Percentiles rank a stretch among this genome's conserved stretches.
phyloP scores from a whole-genome alignment of 2,797 vertebrate genomes.

The Semaprochilodus insignis region DNA sequence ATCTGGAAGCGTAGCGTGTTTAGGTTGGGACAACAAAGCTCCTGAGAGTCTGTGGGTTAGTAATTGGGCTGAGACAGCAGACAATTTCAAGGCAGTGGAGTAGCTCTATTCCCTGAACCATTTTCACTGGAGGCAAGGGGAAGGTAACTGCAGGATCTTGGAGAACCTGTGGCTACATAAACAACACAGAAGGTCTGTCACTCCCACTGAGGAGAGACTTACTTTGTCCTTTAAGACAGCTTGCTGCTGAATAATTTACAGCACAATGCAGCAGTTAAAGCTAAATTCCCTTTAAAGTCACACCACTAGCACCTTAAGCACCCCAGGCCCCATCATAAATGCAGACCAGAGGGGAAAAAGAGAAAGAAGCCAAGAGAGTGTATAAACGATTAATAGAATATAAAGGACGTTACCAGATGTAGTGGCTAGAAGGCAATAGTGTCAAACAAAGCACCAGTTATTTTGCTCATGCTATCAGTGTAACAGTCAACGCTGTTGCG shows the following conservation, averaged over 20 bases:
- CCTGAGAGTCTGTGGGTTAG: conserved; percentile 31
- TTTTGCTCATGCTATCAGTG: conserved; percentile 3
- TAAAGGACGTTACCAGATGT: neutral
- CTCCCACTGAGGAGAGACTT: conserved; percentile 66
- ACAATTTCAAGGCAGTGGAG: conserved; percentile 33
- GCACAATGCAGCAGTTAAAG: conserved; percentile 64
- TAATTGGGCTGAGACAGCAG: conserved; percentile 24
- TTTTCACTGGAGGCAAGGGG: conserved; percentile 40
- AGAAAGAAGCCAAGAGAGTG: conserved; percentile 55
- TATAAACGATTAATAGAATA: neutral
- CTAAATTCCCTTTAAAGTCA: conserved; percentile 69
- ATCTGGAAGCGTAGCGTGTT: conserved; percentile 27
- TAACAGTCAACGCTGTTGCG: conserved; percentile 24
- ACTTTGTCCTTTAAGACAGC: conserved; percentile 67
- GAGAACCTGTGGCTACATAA: conserved; percentile 51
- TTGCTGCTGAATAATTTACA: conserved; percentile 78
- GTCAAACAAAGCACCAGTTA: conserved; percentile 56
- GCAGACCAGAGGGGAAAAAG: conserved; percentile 50
- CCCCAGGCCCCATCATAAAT: conserved; percentile 56
- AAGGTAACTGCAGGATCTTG: conserved; percentile 37
- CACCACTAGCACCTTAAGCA: conserved; percentile 57
- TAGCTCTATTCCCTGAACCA: conserved; percentile 40
- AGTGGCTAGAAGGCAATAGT: conserved; percentile 6
- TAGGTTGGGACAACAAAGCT: conserved; percentile 28
- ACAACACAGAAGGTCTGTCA: conserved; percentile 65